phyloP scores from a whole-genome alignment of 2,113 vertebrate species.

The Cephalopterus ornatus region DNA sequence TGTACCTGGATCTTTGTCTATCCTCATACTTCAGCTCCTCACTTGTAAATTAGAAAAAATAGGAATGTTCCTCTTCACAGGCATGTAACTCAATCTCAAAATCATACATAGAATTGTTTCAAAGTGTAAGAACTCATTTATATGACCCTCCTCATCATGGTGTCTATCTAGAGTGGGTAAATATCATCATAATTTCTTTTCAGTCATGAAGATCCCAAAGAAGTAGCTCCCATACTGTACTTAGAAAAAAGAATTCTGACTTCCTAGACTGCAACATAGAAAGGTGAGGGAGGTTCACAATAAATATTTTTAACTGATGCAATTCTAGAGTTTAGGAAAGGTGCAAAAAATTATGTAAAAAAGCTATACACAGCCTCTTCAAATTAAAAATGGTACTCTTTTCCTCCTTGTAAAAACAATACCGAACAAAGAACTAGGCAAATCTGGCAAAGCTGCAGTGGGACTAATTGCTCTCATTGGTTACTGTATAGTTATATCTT shows the following conservation, averaged over 20 bases:
- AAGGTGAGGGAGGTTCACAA: background rate
- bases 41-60: background rate
- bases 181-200: background rate
- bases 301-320: background rate
- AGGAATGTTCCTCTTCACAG: background rate
- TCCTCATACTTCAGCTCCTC: background rate
- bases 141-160: background rate
- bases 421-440: background rate
- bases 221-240: rapidly evolving
- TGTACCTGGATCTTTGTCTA: background rate
- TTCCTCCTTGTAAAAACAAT: background rate
- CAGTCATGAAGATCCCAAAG: background rate
- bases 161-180: background rate
- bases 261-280: background rate
- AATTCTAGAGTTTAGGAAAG: background rate
- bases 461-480: background rate
- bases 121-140: background rate
- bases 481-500: background rate
- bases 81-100: background rate
- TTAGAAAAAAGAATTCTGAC: background rate
- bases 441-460: background rate
- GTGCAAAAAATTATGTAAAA: background rate
- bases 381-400: background rate
- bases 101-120: background rate
- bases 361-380: background rate